Base-by-base conservation (phyloP, 1,140 invertebrate genomes). In the Gryon sp. region DNA sequence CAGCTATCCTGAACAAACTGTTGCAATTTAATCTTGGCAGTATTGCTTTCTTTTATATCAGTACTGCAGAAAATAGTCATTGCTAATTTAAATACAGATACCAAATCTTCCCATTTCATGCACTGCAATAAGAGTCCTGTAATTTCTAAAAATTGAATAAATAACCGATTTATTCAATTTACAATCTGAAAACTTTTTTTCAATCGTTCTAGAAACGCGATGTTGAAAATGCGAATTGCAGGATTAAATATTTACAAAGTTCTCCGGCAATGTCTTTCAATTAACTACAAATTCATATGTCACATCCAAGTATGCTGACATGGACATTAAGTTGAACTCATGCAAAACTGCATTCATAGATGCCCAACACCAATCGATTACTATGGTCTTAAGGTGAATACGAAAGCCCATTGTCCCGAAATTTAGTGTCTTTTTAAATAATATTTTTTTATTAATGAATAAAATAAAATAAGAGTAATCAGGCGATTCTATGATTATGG, bases 201-300 rank as follows among this genome's bases (percentile, higher is more conserved):
- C 16, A 11, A 50, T 50, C n/a, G 7, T 19, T 34, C 20, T 36
- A 0, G 32, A 22, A 15, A 40, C 34, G 1, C 50, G 50, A 55
- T 55, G 50, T 26, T 55, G 50, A 9, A 40, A 40, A 9, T 40
- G 50, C 2, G 19, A 5, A 40, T 26, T 40, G 4, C 50, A 55
- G 9, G 34, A 40, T 5, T 55, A 34, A 26, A 55, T 40, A 7
- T 6, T 26, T 0, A 55, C 36, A 24, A 55, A 40, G n/a, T 40
- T 16, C 15, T 24, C 1, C 4, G 20, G 50, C n/a, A 55, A 55
- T 16, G 24, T 4, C 1, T 26, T 26, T 26, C 5, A 7, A 0
- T n/a, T 14, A 7, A 15, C 26, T 0, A 52, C 16, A 36, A 52
- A 34, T 1, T 52, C 46, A 52, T 22, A 52, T 34, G 46, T 52